Base-by-base conservation (phyloP, 2,888 invertebrate species). In the Cynaeus angustus region DNA sequence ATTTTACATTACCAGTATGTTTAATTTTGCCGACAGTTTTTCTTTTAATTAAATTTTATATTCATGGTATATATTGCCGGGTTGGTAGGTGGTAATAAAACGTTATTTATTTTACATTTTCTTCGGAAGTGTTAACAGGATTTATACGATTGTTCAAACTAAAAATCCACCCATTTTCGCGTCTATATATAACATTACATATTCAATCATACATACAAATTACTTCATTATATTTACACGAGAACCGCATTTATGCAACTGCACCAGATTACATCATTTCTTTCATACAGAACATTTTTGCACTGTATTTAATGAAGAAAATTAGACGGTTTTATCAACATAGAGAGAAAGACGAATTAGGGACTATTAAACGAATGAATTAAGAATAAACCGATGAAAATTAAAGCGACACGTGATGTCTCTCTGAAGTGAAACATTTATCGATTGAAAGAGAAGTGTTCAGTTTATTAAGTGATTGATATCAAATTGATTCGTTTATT, bases 171-270 rank as follows among this genome's bases (percentile, higher is more conserved):
- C 33, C 12, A 37, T 50, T 61, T 61, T 46, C 33, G 30, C 10
- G 9, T 45, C 28, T 43, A 26, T 14, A 52, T 52, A 46, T 38
- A 33, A 21, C 56, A 56, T 68, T 68, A 62, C 62, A 48, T 37
- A 65, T 53, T 64, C 64, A 68, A 68, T 68, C 56, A 68, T 65
- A 68, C 68, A 68, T 62, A 68, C 55, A 68, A 68, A 68, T 68
- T 64, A 68, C 68, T 41, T 68, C 62, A 64, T 68, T 68, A 68
- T 50, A 48, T 64, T 48, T 56, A 56, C 56, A 62, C 38, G 10
- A 43, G 28, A 8, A 14, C 21, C 48, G 48, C 45, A 61, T 68
- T 48, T 68, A 61, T 68, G 56, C 56, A 53, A 55, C 62, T 41
- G 16, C 62, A 55, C 26, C 28, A 13, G 43, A n/a, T 43, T 65